Evolutionary conservation across 2,797 vertebrate species (phyloP).

Genomic region (Eupleurogrammus muticus): DNA sequence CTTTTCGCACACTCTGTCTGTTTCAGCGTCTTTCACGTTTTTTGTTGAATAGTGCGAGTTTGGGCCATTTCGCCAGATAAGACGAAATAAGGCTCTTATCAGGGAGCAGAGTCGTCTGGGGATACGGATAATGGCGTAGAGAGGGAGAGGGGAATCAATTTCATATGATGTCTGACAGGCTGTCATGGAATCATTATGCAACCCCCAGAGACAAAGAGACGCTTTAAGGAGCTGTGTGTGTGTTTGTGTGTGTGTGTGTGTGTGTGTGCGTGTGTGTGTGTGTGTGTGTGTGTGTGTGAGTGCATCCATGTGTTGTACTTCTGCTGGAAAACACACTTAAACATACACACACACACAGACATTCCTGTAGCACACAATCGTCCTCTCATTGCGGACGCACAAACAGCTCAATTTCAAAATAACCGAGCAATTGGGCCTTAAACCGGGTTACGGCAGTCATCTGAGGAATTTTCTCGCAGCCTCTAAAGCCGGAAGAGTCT

Average conservation of each 20-base stretch:
- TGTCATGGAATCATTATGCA: conserved; percentile 73
- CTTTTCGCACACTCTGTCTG: conserved; percentile 7
- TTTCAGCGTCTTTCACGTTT: neutral
- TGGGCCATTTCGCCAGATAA: conserved; percentile 18
- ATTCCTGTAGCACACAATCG: conserved; percentile 49
- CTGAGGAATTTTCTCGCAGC: conserved; percentile 32
- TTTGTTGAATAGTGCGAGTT: neutral
- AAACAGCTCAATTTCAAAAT: conserved; percentile 48
- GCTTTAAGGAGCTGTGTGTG: conserved; percentile 55
- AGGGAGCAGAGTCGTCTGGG: conserved; percentile 17
- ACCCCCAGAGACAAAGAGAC: conserved; percentile 72
- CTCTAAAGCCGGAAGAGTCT: conserved; percentile 9
- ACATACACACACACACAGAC: neutral
- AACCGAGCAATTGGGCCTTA: conserved; percentile 23
- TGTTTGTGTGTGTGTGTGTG: conserved; percentile 23
- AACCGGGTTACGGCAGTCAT: conserved; percentile 51
- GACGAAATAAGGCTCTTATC: conserved; percentile 31
- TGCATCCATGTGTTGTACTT: conserved; percentile 19
- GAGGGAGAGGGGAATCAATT: conserved; percentile 64
- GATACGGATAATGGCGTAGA: conserved; percentile 39
- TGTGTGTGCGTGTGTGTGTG: neutral
- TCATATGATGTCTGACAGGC: conserved; percentile 72
- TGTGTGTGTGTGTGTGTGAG: too few relatives aligned
- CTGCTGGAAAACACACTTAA: conserved; percentile 22
- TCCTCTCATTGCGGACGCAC: conserved; percentile 44